These are phyloP conservation scores for Hypomecis punctinalis DNA, from an alignment of 2,888 invertebrate species.

Conservation along the genomic window DNA sequence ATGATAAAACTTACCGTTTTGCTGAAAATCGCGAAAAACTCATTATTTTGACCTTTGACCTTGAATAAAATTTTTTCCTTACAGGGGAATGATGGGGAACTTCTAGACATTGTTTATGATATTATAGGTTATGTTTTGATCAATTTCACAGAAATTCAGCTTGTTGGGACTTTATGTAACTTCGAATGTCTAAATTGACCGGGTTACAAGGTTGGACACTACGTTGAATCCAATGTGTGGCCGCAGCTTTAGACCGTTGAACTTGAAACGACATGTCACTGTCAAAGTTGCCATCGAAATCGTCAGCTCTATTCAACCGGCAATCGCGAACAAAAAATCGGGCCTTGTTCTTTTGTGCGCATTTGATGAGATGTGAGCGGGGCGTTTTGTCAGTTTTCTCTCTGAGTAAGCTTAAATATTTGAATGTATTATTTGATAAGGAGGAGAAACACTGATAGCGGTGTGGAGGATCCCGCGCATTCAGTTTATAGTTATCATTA, in stretches of 20 bases:
- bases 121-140: too few species aligned
- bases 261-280: slow-evolving; percentile 28
- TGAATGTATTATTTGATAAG: slow-evolving; percentile 16
- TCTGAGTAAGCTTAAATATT: slow-evolving; percentile 15
- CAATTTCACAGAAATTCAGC: too few species aligned
- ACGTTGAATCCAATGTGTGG: too few species aligned
- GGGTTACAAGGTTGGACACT: too few species aligned
- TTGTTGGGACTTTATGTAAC: too few species aligned
- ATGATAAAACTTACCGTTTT: too few species aligned
- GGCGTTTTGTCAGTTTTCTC: slow-evolving; percentile 5
- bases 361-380: not conserved
- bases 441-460: not conserved
- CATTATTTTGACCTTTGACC: too few species aligned
- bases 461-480: not conserved
- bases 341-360: not conserved
- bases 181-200: too few species aligned
- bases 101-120: too few species aligned
- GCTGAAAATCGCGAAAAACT: too few species aligned
- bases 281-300: slow-evolving; percentile 19
- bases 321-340: slow-evolving; percentile 7
- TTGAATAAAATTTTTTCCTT: too few species aligned
- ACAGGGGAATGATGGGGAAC: too few species aligned
- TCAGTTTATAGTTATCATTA: not conserved
- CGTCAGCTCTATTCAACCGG: not conserved
- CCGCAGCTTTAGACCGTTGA: slow-evolving; percentile 20